Percentiles rank a stretch among this genome's conserved stretches.
Conservation (phyloP, 2,113 vertebrate species). For the Tylochromis polylepis region DNA sequence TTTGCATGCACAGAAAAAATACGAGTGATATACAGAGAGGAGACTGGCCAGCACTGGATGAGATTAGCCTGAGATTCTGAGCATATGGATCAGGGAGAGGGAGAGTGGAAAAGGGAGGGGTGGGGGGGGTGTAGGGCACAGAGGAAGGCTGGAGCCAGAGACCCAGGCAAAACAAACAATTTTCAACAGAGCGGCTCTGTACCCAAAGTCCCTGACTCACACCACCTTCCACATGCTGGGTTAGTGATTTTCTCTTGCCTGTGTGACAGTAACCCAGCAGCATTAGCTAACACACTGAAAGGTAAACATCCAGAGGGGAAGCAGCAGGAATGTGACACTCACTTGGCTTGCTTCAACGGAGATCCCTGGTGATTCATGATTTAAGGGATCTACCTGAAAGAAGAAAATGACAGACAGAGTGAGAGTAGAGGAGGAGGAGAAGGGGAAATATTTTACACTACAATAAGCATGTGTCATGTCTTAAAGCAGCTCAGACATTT, state of each 20-base stretch:
- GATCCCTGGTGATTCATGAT: constrained; percentile 65
- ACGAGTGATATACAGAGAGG: not conserved
- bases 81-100: constrained; percentile 54
- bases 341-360: constrained; percentile 62
- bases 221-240: constrained; percentile 47
- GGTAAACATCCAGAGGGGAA: constrained; percentile 10
- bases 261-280: constrained; percentile 2
- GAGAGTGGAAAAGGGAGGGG: constrained; percentile 33
- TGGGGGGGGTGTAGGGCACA: not conserved
- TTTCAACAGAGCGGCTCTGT: constrained; percentile 74
- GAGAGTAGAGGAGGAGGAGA: not conserved
- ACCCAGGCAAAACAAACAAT: constrained; percentile 71
- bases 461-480: not conserved
- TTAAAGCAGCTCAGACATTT: not conserved
- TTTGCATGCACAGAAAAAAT: not conserved
- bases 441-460: not conserved
- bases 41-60: constrained; percentile 31
- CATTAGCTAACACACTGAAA: constrained; percentile 7
- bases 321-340: constrained; percentile 45
- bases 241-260: constrained; percentile 43
- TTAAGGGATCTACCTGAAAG: constrained; percentile 69
- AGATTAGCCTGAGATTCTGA: constrained; percentile 64
- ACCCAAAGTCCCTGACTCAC: constrained; percentile 63
- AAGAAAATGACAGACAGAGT: not conserved
- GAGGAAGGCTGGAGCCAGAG: constrained; percentile 41